These are phyloP conservation scores for Pteromalus puparum DNA, from an alignment of 1,140 invertebrate species.

Conservation along the genomic window DNA sequence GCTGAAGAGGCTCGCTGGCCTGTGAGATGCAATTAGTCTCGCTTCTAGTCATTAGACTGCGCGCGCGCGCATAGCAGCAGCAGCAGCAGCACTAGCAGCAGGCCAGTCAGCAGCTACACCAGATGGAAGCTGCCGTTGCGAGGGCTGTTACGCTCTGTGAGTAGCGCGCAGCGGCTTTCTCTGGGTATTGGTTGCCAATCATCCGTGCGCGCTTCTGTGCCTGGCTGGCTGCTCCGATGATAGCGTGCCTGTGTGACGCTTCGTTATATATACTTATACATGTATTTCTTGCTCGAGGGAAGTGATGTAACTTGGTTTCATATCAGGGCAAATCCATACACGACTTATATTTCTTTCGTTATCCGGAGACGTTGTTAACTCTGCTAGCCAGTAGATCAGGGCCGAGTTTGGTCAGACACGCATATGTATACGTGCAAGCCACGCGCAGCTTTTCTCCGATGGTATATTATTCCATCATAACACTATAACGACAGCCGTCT, in stretches of 20 bases:
- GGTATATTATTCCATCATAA: no score
- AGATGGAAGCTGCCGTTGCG: background rate
- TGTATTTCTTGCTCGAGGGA: background rate
- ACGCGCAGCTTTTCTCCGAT: no score
- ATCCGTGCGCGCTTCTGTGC: background rate
- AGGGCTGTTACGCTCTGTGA: background rate
- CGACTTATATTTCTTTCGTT: no score
- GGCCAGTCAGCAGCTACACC: background rate
- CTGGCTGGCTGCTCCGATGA: background rate
- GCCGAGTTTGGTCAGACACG: no score
- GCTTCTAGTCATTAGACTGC: constrained; percentile 42
- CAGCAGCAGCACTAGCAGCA: background rate
- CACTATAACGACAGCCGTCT: no score
- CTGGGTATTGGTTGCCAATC: constrained; percentile 27
- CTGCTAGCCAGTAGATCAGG: background rate
- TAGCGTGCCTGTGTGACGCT: background rate
- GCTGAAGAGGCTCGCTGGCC: constrained; percentile 43
- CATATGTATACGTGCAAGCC: no score
- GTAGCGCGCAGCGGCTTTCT: background rate
- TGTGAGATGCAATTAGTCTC: constrained; percentile 52
- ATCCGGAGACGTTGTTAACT: no score
- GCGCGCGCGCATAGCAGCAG: background rate
- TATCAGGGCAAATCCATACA: no score
- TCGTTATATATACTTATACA: background rate
- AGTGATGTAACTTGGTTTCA: background rate